A percentile compares a stretch with the other conserved stretches of the same genome.
Conservation (phyloP, 1,140 invertebrate genomes). For the Drosophila triauraria region DNA sequence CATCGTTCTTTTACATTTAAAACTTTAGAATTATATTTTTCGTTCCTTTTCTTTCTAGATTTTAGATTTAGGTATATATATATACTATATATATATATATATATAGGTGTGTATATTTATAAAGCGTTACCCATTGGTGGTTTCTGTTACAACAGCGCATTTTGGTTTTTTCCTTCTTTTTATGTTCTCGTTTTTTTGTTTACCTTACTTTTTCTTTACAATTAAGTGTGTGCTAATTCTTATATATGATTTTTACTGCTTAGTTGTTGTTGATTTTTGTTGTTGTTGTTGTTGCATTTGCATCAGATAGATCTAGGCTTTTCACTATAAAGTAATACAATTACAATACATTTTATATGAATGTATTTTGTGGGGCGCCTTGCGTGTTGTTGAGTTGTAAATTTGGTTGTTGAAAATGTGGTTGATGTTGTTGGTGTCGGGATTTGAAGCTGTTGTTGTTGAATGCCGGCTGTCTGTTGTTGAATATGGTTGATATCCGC, state of each 20-base stretch:
- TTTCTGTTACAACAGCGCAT: slow-evolving; percentile 80
- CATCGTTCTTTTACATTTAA: slow-evolving; percentile 30
- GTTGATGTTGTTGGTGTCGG: slow-evolving; percentile 1
- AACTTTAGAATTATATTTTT: slow-evolving; percentile 28
- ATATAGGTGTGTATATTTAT: slow-evolving; percentile 50
- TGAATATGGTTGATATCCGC: slow-evolving; percentile 2
- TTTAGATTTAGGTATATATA: slow-evolving; percentile 20
- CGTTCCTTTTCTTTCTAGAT: slow-evolving; percentile 9
- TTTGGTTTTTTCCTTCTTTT: slow-evolving; percentile 44
- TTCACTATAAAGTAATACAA: slow-evolving; percentile 46
- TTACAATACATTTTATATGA: slow-evolving; percentile 29
- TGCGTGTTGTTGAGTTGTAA: slow-evolving; percentile 19
- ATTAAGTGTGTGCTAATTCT: slow-evolving; percentile 27
- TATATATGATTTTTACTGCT: slow-evolving; percentile 14
- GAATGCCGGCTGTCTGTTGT: slow-evolving; percentile 22
- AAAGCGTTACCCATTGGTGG: slow-evolving; percentile 81
- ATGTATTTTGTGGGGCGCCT: slow-evolving; percentile 10
- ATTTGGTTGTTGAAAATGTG: background rate
- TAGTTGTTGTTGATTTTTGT: slow-evolving; percentile 28
- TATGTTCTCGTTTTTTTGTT: slow-evolving; percentile 33
- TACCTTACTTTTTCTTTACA: slow-evolving; percentile 23
- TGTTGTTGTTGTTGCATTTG: slow-evolving; percentile 22
- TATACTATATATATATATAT: slow-evolving; percentile 25
- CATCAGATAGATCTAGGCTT: slow-evolving; percentile 33
- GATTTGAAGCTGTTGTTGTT: slow-evolving; percentile 1